Evolutionary conservation across 1,140 invertebrate genomes (phyloP).

Genomic region (Drosophila ficusphila): DNA sequence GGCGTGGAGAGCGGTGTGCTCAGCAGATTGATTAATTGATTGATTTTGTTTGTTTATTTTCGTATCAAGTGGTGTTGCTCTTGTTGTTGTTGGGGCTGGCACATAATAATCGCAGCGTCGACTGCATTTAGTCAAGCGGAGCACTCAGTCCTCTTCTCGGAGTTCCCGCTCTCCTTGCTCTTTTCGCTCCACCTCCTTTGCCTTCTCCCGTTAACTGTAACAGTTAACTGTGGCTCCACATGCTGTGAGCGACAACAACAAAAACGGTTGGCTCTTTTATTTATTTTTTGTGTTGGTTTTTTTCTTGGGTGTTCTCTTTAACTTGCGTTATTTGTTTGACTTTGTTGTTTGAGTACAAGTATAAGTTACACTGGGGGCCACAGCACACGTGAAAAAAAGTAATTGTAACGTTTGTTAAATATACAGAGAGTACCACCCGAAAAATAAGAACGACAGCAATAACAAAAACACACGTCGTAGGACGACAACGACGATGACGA

Average conservation of each 20-base stretch:
- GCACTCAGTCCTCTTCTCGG: constrained; percentile 6
- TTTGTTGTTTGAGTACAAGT: constrained; percentile 61
- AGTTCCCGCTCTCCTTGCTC: background rate
- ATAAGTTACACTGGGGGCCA: constrained; percentile 1
- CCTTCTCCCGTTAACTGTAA: constrained; percentile 8
- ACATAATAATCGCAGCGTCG: constrained; percentile 31
- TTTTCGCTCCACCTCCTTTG: background rate
- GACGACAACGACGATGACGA: constrained; percentile 16
- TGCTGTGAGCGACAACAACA: constrained; percentile 20
- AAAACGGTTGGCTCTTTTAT: constrained; percentile 5
- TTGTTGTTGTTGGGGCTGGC: constrained; percentile 15
- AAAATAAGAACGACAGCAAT: constrained; percentile 34
- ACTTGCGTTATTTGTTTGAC: constrained; percentile 65
- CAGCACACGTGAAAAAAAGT: constrained; percentile 36
- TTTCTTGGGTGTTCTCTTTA: constrained; percentile 33
- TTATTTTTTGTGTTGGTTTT: constrained; percentile 18
- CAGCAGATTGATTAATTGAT: constrained; percentile 80
- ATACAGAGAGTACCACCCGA: constrained; percentile 17
- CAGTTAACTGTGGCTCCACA: constrained; percentile 32
- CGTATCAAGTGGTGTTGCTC: constrained; percentile 62
- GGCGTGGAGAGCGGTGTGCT: constrained; percentile 58
- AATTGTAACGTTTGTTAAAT: constrained; percentile 31
- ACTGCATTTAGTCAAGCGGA: constrained; percentile 52
- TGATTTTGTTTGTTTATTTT: constrained; percentile 83
- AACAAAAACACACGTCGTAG: constrained; percentile 37